A percentile compares a stretch with the other conserved stretches of the same genome.
Conservation (phyloP, 1,140 invertebrate genomes). For the Drosophila virilis region DNA sequence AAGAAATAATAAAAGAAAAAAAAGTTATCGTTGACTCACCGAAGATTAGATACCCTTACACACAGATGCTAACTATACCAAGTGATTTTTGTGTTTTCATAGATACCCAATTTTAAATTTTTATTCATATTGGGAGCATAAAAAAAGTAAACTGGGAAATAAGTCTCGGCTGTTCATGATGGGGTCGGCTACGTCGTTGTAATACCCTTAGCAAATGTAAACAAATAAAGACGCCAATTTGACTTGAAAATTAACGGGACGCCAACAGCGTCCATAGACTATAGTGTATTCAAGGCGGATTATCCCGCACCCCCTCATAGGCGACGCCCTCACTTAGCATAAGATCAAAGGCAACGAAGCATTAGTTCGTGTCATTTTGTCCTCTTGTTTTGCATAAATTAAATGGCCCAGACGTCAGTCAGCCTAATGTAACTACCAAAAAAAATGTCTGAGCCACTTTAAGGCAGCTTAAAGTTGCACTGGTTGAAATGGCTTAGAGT, state of each 20-base stretch:
- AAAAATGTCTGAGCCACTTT: slow-evolving; percentile 20
- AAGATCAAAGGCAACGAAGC: slow-evolving; percentile 58
- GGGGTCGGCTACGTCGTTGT: too few species aligned
- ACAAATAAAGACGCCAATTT: too few species aligned
- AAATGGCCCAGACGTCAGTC: slow-evolving; percentile 29
- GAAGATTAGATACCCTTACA: too few species aligned
- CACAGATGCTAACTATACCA: too few species aligned
- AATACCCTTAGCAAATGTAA: too few species aligned
- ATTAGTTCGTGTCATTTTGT: slow-evolving; percentile 50
- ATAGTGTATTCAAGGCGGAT: slow-evolving; percentile 14
- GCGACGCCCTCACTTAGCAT: slow-evolving; percentile 9
- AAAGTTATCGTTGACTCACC: too few species aligned
- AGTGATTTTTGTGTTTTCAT: too few species aligned
- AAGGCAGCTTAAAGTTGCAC: slow-evolving; percentile 37
- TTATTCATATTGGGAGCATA: too few species aligned
- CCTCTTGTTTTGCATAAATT: slow-evolving; percentile 50
- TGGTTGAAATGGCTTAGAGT: slow-evolving; percentile 33
- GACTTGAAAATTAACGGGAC: slow-evolving; percentile 30
- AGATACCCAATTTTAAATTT: too few species aligned
- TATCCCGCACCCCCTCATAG: slow-evolving; percentile 19
- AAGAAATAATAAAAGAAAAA: too few species aligned
- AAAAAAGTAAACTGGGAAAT: too few species aligned
- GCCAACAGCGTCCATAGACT: not conserved
- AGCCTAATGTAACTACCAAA: slow-evolving; percentile 27
- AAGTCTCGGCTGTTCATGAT: too few species aligned